A percentile compares a stretch with the other conserved stretches of the same genome.
Conservation (phyloP, 1,140 invertebrate species). For the Theocolax elegans region DNA sequence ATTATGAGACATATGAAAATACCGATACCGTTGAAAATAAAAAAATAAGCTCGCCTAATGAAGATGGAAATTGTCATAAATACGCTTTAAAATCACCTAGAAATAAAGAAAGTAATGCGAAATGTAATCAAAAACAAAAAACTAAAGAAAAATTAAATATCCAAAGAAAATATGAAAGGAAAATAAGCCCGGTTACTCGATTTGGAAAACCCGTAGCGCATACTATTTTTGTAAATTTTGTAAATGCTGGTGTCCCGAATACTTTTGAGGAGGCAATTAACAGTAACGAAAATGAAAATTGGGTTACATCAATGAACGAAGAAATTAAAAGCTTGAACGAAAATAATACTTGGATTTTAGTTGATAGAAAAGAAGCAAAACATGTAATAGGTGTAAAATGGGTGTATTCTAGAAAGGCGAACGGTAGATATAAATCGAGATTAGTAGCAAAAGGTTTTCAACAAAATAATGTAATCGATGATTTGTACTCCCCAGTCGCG, state of each 20-base stretch:
- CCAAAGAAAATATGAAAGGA: neutral
- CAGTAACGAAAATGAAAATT: too few species aligned
- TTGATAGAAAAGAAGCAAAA: too few species aligned
- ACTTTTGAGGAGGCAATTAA: too few species aligned
- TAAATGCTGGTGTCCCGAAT: neutral
- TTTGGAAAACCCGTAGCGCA: neutral
- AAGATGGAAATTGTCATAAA: too few species aligned
- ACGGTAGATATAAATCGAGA: slow-evolving; percentile 26
- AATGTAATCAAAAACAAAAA: too few species aligned
- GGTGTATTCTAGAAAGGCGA: slow-evolving; percentile 24
- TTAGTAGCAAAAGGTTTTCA: slow-evolving; percentile 34
- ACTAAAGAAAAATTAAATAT: neutral
- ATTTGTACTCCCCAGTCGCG: slow-evolving; percentile 53
- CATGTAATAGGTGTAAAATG: too few species aligned
- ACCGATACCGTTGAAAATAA: too few species aligned
- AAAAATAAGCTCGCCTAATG: too few species aligned
- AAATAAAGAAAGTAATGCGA: slow-evolving; percentile 16
- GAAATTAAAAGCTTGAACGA: slow-evolving; percentile 30
- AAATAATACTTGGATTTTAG: slow-evolving; percentile 27
- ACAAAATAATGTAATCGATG: slow-evolving; percentile 45
- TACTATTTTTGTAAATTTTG: neutral
- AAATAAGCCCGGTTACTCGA: neutral
- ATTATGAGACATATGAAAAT: neutral
- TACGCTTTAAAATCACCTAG: too few species aligned
- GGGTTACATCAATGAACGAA: slow-evolving; percentile 7